A percentile compares a stretch with the other conserved stretches of the same genome.
phyloP scores from a whole-genome alignment of 2,113 vertebrate species.

The Petrocephalus zakoni region DNA sequence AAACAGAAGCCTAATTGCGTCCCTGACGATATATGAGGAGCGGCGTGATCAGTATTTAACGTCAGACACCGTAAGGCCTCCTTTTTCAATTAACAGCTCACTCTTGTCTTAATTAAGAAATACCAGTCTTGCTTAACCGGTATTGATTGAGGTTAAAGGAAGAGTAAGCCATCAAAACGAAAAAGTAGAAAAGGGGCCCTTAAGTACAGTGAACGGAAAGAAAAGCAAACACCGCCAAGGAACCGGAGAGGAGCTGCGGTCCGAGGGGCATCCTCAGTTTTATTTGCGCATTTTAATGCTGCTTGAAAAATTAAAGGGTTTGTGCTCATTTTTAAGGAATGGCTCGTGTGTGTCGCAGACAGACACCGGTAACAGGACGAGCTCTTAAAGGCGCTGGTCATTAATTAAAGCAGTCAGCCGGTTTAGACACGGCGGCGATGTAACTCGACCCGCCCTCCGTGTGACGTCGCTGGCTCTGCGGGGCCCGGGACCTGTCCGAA shows the following conservation, averaged over 20 bases:
- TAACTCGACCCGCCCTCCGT: conserved; percentile 68
- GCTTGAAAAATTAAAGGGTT: background rate
- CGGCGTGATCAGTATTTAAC: conserved; percentile 65
- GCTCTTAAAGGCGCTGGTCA: conserved; percentile 56
- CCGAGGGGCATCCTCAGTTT: background rate
- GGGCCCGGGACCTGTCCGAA: background rate
- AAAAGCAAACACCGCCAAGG: background rate
- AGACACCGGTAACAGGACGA: conserved; percentile 24
- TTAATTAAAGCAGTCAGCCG: conserved; percentile 79
- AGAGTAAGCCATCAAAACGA: conserved; percentile 49
- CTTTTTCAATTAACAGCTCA: conserved; percentile 63
- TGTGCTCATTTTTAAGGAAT: background rate
- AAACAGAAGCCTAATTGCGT: conserved; percentile 65
- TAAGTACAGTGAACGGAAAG: conserved; percentile 23
- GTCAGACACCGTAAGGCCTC: conserved; percentile 65
- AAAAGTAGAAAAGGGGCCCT: conserved; percentile 46
- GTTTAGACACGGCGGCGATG: conserved; percentile 66
- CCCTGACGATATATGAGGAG: conserved; percentile 58
- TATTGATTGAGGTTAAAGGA: conserved; percentile 63
- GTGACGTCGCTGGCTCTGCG: conserved; percentile 53
- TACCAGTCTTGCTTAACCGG: conserved; percentile 60
- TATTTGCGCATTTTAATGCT: background rate
- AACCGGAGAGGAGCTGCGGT: too few relatives aligned
- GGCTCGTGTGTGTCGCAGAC: conserved; percentile 32
- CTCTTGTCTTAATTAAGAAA: conserved; percentile 64